Evolutionary conservation across 2,113 vertebrate genomes (phyloP).

Genomic region (Dunckerocampus dactyliophorus): DNA sequence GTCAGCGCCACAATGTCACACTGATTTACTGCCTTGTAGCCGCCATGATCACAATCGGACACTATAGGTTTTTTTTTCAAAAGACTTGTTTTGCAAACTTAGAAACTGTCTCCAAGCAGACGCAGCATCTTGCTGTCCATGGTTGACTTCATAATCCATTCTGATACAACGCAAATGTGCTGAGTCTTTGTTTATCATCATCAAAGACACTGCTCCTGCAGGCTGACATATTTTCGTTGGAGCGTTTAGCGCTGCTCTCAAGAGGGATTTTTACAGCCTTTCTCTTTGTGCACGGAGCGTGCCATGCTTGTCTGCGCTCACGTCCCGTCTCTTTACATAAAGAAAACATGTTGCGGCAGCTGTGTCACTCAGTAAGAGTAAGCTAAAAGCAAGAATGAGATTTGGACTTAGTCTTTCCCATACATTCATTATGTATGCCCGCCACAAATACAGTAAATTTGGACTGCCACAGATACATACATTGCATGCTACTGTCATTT

Average conservation of each 20-base stretch:
- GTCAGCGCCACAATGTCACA: conserved; percentile 49
- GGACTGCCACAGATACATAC: too few relatives aligned
- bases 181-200: background rate
- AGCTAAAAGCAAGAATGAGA: too few relatives aligned
- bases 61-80: background rate
- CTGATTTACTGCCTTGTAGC: conserved; percentile 49
- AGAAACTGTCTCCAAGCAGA: background rate
- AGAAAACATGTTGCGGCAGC: conserved; percentile 4
- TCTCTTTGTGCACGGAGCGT: background rate
- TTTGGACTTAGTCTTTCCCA: background rate
- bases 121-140: too few relatives aligned
- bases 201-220: too few relatives aligned
- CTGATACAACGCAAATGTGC: background rate
- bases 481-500: too few relatives aligned
- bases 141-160: background rate
- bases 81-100: conserved; percentile 14
- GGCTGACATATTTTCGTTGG: background rate
- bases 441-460: too few relatives aligned
- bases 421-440: background rate
- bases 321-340: background rate
- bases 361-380: background rate
- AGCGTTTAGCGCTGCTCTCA: background rate
- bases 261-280: background rate
- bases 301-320: background rate
- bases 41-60: conserved; percentile 58